Conservation (phyloP, 1,140 invertebrate species). For the Hycleus cichorii region DNA sequence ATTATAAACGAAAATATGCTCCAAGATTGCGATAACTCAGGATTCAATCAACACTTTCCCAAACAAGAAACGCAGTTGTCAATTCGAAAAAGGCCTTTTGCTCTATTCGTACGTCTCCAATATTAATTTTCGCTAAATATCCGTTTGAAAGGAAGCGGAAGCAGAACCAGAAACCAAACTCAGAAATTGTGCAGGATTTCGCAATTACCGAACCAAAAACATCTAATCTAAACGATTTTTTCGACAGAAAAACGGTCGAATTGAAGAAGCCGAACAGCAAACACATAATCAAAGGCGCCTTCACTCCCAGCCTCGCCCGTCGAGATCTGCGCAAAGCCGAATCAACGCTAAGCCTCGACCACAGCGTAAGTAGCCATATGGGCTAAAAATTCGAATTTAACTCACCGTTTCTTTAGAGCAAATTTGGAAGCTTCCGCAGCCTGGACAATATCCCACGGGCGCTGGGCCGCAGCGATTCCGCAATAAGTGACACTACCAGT, state of each 20-base stretch:
- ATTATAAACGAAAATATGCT: no score
- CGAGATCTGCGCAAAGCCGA: conserved; percentile 56
- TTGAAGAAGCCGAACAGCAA: conserved; percentile 77
- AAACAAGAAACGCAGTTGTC: no score
- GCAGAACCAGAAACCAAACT: no score
- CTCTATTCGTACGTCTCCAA: no score
- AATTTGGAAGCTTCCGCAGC: conserved; percentile 45
- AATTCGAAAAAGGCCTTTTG: no score
- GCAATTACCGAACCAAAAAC: no score
- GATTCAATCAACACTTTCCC: no score
- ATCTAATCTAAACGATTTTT: no score
- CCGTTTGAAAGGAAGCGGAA: no score
- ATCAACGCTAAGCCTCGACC: conserved; percentile 44
- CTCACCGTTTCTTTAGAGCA: background rate
- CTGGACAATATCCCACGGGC: conserved; percentile 51
- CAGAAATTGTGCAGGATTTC: no score
- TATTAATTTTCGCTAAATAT: no score
- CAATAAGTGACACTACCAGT: conserved; percentile 4
- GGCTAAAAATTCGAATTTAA: conserved; percentile 33
- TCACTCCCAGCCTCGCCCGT: conserved; percentile 65
- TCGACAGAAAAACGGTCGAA: conserved; percentile 63
- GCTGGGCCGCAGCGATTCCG: conserved; percentile 46
- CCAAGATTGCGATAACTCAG: no score
- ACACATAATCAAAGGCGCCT: conserved; percentile 72
- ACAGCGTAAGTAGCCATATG: conserved; percentile 26